These are phyloP conservation scores for Sinocyclocheilus anophthalmus DNA, from an alignment of 2,113 vertebrate species.

Conservation along the genomic window DNA sequence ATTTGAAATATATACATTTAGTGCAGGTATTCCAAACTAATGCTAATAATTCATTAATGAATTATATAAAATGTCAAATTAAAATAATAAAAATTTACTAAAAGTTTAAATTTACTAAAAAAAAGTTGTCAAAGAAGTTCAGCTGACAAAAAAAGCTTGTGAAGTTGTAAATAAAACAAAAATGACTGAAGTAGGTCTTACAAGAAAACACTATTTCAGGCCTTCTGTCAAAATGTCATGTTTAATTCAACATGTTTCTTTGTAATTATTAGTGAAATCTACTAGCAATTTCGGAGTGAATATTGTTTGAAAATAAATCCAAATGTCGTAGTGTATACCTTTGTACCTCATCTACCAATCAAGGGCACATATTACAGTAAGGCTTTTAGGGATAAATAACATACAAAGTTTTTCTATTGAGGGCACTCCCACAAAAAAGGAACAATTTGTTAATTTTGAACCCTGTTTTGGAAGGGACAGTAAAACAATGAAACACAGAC, in stretches of 20 bases:
- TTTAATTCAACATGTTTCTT: not conserved
- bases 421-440: not conserved
- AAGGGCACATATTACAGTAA: not conserved
- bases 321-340: not conserved
- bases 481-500: not conserved
- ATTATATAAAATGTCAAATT: not conserved
- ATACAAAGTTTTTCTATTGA: not conserved
- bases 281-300: not conserved
- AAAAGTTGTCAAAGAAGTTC: not conserved
- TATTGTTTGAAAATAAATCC: not conserved
- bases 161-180: not conserved
- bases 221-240: not conserved
- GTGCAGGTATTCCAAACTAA: not conserved
- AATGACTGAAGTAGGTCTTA: not conserved
- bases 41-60: not conserved
- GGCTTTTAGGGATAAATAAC: not conserved
- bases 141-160: not conserved
- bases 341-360: not conserved
- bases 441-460: not conserved
- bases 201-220: not conserved
- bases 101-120: not conserved
- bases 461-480: not conserved
- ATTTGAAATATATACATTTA: not conserved
- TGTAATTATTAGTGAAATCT: not conserved
- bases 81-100: not conserved